phyloP scores from a whole-genome alignment of 2,888 invertebrate species.

The Tetranychus piercei region DNA sequence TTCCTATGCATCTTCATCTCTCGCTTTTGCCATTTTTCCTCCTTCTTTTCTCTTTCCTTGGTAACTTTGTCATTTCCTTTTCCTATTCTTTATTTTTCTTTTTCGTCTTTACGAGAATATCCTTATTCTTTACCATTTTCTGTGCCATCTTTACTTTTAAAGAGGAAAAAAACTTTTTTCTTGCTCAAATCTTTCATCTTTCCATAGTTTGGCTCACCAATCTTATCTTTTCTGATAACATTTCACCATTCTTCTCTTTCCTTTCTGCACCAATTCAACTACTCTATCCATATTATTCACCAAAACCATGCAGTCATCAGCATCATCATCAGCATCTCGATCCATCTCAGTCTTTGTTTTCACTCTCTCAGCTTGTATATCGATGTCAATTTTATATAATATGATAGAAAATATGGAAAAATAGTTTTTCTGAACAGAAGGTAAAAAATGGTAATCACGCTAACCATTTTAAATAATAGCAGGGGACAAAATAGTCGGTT shows the following conservation, averaged over 20 bases:
- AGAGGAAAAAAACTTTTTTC: background rate
- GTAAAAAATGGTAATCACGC: too few species aligned
- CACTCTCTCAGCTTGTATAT: background rate
- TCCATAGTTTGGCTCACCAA: background rate
- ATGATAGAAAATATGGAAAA: background rate
- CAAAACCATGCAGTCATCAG: background rate
- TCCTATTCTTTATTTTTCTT: background rate
- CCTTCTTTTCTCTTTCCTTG: background rate
- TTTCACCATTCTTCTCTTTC: background rate
- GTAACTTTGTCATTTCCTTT: slow-evolving; percentile 1
- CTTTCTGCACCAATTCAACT: background rate
- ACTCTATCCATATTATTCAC: background rate
- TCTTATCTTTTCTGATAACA: background rate
- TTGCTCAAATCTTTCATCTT: background rate
- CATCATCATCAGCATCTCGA: background rate
- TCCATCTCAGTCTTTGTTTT: background rate
- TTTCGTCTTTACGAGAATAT: background rate
- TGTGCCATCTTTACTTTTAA: background rate
- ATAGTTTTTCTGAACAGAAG: too few species aligned
- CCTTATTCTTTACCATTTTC: background rate
- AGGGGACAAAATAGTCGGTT: too few species aligned
- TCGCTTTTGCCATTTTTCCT: slow-evolving; percentile 5
- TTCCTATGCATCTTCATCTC: background rate
- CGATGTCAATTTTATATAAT: background rate
- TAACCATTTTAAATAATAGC: too few species aligned